Conservation (phyloP, 2,113 vertebrate genomes). For the Labeo rohita region DNA sequence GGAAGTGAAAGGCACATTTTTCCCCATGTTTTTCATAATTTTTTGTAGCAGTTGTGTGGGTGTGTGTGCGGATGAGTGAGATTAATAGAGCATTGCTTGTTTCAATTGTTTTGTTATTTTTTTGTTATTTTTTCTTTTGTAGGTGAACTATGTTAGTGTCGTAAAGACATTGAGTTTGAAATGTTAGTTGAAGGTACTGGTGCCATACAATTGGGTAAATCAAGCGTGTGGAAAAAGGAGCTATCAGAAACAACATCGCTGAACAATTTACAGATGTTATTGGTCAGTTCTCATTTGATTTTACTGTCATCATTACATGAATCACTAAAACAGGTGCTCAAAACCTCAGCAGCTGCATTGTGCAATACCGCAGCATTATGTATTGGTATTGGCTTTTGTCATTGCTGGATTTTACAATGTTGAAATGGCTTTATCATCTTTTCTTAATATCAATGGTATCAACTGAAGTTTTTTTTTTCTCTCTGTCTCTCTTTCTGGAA, state of each 20-base stretch:
- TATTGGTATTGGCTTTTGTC: constrained; percentile 99
- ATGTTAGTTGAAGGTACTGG: constrained; percentile 79
- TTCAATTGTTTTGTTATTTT: constrained; percentile 49
- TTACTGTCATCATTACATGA: constrained; percentile 8
- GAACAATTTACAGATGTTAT: constrained; percentile 54
- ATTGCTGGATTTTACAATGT: constrained; percentile 94
- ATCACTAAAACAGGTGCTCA: constrained; percentile 85
- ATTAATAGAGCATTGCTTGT: constrained; percentile 78
- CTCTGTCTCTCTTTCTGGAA: constrained; percentile 65
- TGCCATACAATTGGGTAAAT: constrained; percentile 79
- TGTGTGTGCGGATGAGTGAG: constrained; percentile 79
- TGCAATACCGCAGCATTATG: constrained; percentile 81
- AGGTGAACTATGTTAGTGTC: constrained; percentile 58
- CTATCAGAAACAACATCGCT: constrained; percentile 7
- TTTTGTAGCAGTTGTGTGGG: constrained; percentile 57
- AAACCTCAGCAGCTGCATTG: constrained; percentile 86
- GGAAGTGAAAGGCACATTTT: constrained; percentile 52
- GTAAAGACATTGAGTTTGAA: constrained; percentile 65
- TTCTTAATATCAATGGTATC: constrained; percentile 98
- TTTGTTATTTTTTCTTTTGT: constrained; percentile 65
- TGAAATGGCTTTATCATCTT: constrained; percentile 97
- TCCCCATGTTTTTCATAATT: constrained; percentile 48
- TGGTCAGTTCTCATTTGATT: constrained; percentile 39
- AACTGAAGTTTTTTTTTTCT: constrained; percentile 93
- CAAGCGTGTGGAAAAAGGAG: constrained; percentile 60